Base-by-base conservation (phyloP, 2,797 vertebrate genomes). In the Xerus rutilus region DNA sequence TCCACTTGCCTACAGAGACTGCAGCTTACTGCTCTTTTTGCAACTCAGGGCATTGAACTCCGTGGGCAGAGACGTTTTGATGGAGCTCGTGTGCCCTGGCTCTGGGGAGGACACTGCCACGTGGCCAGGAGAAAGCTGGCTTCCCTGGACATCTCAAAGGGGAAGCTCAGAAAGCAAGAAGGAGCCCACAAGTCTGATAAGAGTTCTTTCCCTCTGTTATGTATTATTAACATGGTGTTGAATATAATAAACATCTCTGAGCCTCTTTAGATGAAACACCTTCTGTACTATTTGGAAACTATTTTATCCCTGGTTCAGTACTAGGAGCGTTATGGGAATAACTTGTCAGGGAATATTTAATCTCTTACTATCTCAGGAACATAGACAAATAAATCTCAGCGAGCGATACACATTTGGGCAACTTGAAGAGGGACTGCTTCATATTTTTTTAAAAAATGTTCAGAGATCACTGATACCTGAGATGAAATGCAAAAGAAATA, bases 21-120 rank as follows among this genome's bases (percentile, higher is more conserved):
- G 87, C 82, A 69, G 59, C 49, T 83, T 10, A 13, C 77, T 54
- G 20, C 28, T 93, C 67, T 87, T 62, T 15, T n/a, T 23, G 39
- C 13, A 65, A 2, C n/a, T 35, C 43, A 28, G 0, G 11, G 65
- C 65, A 54, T 78, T 97, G 95, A 94, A 82, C 86, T 91, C 93
- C 20, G 69, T 35, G 76, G 90, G 94, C 54, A 65, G n/a, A 70
- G 39, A n/a, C 0, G 12, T 77, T 92, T 84, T 54, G 57, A 62
- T 79, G 67, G 47, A 73, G 6, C 7, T 6, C 21, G 54, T 12
- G 6, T 12, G 6, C 3, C 49, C 4, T 0, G 11, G 69, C 39
- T 59, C 47, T 2, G 11, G 10, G 47, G n/a, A 70, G 20, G 39
- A 76, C 23, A 23, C 45, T 52, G 88, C 69, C 7, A 3, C 5